Conservation (phyloP, 2,797 vertebrate genomes). For the Myripristis jacobus region DNA sequence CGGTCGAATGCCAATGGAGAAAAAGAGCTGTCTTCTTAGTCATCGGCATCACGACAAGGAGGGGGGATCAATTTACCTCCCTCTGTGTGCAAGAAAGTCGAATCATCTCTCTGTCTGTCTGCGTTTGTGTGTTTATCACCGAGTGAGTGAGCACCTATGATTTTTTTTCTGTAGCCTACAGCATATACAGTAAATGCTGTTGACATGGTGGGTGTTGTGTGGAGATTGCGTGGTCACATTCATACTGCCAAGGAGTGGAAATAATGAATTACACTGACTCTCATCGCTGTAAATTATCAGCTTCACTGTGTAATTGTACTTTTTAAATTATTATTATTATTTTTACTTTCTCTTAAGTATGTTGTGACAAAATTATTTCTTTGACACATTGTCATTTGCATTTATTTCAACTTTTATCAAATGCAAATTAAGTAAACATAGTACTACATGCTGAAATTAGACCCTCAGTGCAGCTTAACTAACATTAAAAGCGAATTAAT, state of each 20-base stretch:
- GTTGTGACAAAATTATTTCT: too few relatives aligned
- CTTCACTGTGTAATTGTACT: too few relatives aligned
- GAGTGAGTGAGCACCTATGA: slow-evolving; percentile 14
- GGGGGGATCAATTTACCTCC: slow-evolving; percentile 72
- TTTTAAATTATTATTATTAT: too few relatives aligned
- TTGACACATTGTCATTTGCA: too few relatives aligned
- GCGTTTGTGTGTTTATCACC: slow-evolving; percentile 3
- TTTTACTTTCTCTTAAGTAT: too few relatives aligned
- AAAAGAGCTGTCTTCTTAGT: slow-evolving; percentile 76
- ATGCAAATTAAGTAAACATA: too few relatives aligned
- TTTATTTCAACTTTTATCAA: too few relatives aligned
- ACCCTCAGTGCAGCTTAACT: too few relatives aligned
- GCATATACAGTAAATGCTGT: slow-evolving; percentile 43
- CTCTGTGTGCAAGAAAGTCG: slow-evolving; percentile 67
- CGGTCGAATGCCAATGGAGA: slow-evolving; percentile 73
- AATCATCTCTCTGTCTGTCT: slow-evolving; percentile 66
- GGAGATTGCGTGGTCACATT: slow-evolving; percentile 37
- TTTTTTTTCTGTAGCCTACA: too few relatives aligned
- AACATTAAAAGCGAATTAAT: too few relatives aligned
- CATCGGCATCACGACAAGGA: slow-evolving; percentile 74
- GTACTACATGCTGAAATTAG: too few relatives aligned
- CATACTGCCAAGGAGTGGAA: slow-evolving; percentile 5
- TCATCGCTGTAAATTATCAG: too few relatives aligned
- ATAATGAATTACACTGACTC: background rate
- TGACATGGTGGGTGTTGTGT: slow-evolving; percentile 53